Evolutionary conservation across 2,888 invertebrate species (phyloP).

Genomic region (Drosophila paranaensis): DNA sequence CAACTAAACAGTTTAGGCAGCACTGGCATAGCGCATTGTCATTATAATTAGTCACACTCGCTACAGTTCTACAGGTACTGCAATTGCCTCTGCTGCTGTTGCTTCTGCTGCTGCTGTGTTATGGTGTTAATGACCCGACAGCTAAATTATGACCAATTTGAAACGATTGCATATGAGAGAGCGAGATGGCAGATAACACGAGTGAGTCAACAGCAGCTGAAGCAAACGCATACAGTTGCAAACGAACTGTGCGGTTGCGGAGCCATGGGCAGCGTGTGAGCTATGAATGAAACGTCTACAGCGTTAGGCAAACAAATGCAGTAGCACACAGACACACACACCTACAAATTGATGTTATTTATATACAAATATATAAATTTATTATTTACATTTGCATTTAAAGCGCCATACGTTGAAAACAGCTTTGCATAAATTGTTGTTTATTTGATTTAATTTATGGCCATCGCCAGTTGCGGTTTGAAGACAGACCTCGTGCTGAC

Average conservation of each 20-base stretch:
- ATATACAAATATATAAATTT: neutral
- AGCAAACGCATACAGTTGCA: slow-evolving; percentile 44
- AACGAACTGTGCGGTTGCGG: neutral
- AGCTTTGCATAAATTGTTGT: slow-evolving; percentile 23
- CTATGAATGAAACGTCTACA: slow-evolving; percentile 45
- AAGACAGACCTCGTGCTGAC: slow-evolving; percentile 36
- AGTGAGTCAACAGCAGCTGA: slow-evolving; percentile 29
- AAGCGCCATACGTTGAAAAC: slow-evolving; percentile 46
- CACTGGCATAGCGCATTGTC: slow-evolving; percentile 8
- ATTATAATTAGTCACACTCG: slow-evolving; percentile 37
- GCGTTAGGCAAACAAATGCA: slow-evolving; percentile 32
- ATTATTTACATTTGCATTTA: slow-evolving; percentile 52
- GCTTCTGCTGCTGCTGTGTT: slow-evolving; percentile 9
- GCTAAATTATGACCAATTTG: slow-evolving; percentile 49
- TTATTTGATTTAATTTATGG: slow-evolving; percentile 27
- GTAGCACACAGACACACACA: neutral
- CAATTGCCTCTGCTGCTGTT: slow-evolving; percentile 12
- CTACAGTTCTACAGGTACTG: slow-evolving; percentile 37
- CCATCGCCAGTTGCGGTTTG: slow-evolving; percentile 11
- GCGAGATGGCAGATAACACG: slow-evolving; percentile 29
- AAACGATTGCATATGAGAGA: slow-evolving; percentile 26
- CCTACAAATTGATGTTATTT: neutral
- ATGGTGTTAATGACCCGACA: slow-evolving; percentile 76
- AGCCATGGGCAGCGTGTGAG: slow-evolving; percentile 39
- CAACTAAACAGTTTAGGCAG: slow-evolving; percentile 16